These are phyloP conservation scores for Linhomoeus sp. DNA, from an alignment of 2,888 invertebrate genomes.

Conservation along the genomic window DNA sequence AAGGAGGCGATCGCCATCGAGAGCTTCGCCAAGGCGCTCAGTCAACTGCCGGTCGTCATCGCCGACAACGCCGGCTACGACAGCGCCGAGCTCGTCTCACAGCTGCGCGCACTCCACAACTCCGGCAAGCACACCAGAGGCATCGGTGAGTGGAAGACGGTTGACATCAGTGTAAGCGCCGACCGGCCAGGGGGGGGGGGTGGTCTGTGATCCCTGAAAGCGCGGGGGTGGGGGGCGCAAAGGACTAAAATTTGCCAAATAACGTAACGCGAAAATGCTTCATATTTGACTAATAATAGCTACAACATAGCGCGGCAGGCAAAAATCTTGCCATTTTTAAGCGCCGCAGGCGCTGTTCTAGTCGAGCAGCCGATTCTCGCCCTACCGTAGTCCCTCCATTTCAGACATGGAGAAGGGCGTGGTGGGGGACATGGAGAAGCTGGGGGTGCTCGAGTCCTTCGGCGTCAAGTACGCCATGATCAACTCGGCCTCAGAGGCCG, in stretches of 20 bases:
- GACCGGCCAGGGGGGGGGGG: too few species aligned
- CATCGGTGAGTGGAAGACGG: constrained; percentile 49
- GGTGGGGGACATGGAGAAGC: constrained; percentile 64
- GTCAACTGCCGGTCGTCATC: constrained; percentile 63
- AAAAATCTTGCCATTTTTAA: too few species aligned
- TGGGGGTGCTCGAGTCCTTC: constrained; percentile 89
- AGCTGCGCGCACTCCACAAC: constrained; percentile 71
- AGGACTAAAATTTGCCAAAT: too few species aligned
- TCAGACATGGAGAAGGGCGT: constrained; percentile 69
- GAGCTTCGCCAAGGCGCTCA: constrained; percentile 68
- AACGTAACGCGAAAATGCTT: too few species aligned
- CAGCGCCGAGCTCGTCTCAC: constrained; percentile 77
- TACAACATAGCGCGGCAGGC: too few species aligned
- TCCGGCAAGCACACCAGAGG: constrained; percentile 56
- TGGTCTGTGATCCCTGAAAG: too few species aligned
- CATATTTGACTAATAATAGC: too few species aligned
- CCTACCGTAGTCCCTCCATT: constrained; percentile 8
- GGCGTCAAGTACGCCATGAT: constrained; percentile 89
- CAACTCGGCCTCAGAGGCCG: constrained; percentile 80
- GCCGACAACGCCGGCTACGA: constrained; percentile 98
- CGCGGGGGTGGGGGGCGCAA: too few species aligned
- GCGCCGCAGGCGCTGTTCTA: too few species aligned
- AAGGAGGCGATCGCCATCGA: constrained; percentile 96
- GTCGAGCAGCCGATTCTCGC: too few species aligned
- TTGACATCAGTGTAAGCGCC: too few species aligned